These are phyloP conservation scores for Oxyura jamaicensis DNA, from an alignment of 2,113 vertebrate species.

Conservation along the genomic window DNA sequence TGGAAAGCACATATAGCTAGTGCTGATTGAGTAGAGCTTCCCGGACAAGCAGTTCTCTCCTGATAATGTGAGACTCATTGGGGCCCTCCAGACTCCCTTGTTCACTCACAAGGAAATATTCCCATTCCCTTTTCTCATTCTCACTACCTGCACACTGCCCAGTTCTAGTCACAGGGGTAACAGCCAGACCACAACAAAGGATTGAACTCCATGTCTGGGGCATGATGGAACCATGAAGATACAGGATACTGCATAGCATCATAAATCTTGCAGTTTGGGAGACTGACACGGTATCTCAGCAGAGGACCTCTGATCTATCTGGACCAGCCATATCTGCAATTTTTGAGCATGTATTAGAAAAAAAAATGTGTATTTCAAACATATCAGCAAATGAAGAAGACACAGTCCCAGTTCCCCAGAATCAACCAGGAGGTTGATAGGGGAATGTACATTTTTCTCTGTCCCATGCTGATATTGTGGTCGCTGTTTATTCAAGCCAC, in stretches of 20 bases:
- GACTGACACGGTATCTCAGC: neutral
- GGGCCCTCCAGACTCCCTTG: neutral
- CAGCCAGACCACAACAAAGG: neutral
- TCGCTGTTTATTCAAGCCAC: slow-evolving; percentile 79
- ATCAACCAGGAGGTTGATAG: neutral
- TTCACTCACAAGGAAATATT: neutral
- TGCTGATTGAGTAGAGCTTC: neutral
- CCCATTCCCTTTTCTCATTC: neutral
- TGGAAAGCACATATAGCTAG: neutral
- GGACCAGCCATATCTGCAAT: neutral
- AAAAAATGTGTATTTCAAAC: neutral
- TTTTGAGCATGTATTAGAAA: neutral
- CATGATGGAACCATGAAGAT: neutral
- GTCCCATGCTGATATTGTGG: neutral
- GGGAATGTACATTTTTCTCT: slow-evolving; percentile 18
- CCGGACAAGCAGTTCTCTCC: neutral
- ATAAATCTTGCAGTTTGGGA: neutral
- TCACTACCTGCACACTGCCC: neutral
- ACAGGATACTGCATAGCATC: neutral
- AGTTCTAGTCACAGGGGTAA: neutral
- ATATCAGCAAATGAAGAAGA: neutral
- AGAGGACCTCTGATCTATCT: neutral
- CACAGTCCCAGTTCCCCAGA: neutral
- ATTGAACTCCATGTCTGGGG: neutral
- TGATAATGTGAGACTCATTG: neutral